phyloP scores from a whole-genome alignment of 2,888 invertebrate genomes.

The Xylocampa areola region DNA sequence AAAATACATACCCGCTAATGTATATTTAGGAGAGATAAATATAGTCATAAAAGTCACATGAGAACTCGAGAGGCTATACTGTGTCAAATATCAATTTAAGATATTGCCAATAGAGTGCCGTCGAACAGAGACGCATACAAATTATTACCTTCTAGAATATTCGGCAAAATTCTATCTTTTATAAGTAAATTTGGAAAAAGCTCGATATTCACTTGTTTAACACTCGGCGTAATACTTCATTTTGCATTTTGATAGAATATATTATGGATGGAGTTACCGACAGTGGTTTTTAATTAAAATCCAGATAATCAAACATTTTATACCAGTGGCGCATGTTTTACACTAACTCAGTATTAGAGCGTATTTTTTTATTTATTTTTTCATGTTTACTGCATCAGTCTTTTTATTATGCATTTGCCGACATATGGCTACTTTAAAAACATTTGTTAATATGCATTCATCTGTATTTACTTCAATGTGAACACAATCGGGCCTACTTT shows the following conservation, averaged over 20 bases:
- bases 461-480: neutral
- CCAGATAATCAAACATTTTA: conserved; percentile 42
- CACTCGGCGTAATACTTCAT: conserved; percentile 49
- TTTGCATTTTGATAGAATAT: conserved; percentile 60
- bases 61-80: conserved; percentile 63
- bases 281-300: conserved; percentile 54
- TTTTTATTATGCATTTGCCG: neutral
- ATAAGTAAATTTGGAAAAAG: conserved; percentile 42
- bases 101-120: conserved; percentile 70
- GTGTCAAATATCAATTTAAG: conserved; percentile 81
- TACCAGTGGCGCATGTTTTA: conserved; percentile 15
- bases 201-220: conserved; percentile 53
- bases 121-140: conserved; percentile 56
- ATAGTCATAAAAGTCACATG: conserved; percentile 73
- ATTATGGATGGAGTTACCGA: conserved; percentile 39
- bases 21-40: conserved; percentile 70
- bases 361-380: conserved; percentile 16
- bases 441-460: neutral
- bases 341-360: conserved; percentile 13
- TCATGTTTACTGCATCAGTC: neutral
- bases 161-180: conserved; percentile 46
- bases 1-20: conserved; percentile 63
- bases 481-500: conserved; percentile 11
- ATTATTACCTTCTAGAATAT: conserved; percentile 52
- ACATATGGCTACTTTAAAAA: neutral